A percentile compares a stretch with the other conserved stretches of the same genome.
phyloP scores from a whole-genome alignment of 2,888 invertebrate genomes.

The Rhogogaster chlorosoma region DNA sequence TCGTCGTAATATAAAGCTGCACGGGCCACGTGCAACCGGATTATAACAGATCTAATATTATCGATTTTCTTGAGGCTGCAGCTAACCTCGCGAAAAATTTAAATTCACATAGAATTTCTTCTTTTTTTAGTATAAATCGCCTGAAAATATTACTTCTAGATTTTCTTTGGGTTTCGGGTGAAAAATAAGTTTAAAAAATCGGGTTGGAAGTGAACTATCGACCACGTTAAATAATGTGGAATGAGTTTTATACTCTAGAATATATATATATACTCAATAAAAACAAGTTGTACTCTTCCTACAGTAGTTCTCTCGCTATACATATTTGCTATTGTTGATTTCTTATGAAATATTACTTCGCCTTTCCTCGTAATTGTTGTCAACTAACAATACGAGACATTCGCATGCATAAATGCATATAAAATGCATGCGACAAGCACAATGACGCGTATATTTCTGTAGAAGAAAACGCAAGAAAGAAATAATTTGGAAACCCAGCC shows the following conservation, averaged over 20 bases:
- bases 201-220: neutral
- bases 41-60: neutral
- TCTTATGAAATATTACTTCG: neutral
- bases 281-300: neutral
- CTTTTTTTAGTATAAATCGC: too few relatives aligned
- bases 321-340: neutral
- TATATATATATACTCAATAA: too few relatives aligned
- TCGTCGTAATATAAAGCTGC: neutral
- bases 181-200: neutral
- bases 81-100: neutral
- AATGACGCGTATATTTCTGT: constrained; percentile 12
- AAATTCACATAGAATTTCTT: too few relatives aligned
- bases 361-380: neutral
- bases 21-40: neutral
- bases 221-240: neutral
- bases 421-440: constrained; percentile 3
- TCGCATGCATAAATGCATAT: constrained; percentile 14
- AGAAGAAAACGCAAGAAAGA: constrained; percentile 7
- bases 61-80: neutral
- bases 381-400: neutral
- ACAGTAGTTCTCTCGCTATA: neutral
- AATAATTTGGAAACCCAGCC: constrained; percentile 1
- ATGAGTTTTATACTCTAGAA: neutral
- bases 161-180: neutral
- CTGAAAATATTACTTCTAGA: neutral